These are phyloP conservation scores for Epizoanthus stellaris DNA, from an alignment of 92 coral and sea anemone genomes.

Conservation along the genomic window DNA sequence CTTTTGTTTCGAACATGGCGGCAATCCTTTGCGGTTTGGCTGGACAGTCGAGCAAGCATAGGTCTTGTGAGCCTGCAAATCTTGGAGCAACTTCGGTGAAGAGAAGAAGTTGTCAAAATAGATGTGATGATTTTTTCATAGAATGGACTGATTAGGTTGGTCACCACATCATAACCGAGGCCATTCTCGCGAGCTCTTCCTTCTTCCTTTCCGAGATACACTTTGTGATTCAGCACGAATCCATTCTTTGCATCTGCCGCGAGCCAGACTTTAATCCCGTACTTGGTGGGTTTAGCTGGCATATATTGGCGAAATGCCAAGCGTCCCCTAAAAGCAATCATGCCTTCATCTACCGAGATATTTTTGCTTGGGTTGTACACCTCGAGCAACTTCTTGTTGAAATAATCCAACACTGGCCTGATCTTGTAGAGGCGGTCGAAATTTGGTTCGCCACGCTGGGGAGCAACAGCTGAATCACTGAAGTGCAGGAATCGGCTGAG, in stretches of 20 bases:
- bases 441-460: background rate
- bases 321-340: conserved; percentile 28
- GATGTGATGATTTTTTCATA: conserved; percentile 13
- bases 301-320: conserved; percentile 33
- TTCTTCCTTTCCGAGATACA: background rate
- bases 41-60: conserved; percentile 28
- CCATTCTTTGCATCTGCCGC: background rate
- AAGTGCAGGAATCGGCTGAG: conserved; percentile 11
- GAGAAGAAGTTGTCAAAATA: background rate
- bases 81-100: background rate
- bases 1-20: background rate
- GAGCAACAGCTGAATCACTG: background rate
- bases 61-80: background rate
- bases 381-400: conserved; percentile 3
- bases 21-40: conserved; percentile 17
- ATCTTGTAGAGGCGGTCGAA: conserved; percentile 45
- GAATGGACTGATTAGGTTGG: conserved; percentile 23
- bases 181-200: conserved; percentile 9
- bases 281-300: conserved; percentile 22
- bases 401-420: conserved; percentile 28
- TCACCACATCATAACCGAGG: conserved; percentile 40
- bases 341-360: conserved; percentile 2
- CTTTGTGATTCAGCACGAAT: background rate
- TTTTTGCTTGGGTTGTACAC: conserved; percentile 11
- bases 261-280: conserved; percentile 12